Percentiles rank a stretch among this genome's conserved stretches.
Conservation (phyloP, 2,888 invertebrate genomes). For the Dryocosmus kuriphilus region DNA sequence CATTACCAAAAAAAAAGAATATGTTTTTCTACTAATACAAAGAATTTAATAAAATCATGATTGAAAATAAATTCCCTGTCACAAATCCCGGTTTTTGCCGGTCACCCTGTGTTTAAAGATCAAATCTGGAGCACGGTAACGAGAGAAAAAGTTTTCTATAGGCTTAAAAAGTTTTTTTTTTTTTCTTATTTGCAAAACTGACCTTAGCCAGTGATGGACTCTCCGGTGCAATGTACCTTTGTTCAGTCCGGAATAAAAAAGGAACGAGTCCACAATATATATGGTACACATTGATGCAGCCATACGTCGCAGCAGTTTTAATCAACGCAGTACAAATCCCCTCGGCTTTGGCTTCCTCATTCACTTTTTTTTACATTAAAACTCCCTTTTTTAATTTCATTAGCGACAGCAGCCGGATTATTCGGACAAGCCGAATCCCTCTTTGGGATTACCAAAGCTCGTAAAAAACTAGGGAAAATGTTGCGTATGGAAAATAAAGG, state of each 20-base stretch:
- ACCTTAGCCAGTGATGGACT: neutral
- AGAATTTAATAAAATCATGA: too few relatives aligned
- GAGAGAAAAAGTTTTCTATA: too few relatives aligned
- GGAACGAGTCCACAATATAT: conserved; percentile 30
- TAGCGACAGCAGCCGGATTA: conserved; percentile 75
- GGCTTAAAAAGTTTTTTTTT: too few relatives aligned
- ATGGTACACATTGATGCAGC: conserved; percentile 64
- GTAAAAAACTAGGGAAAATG: conserved; percentile 67
- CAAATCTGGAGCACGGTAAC: too few relatives aligned
- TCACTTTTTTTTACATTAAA: conserved; percentile 42
- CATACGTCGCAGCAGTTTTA: conserved; percentile 73
- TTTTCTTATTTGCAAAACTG: conserved; percentile 19
- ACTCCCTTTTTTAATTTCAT: conserved; percentile 72
- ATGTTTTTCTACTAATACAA: too few relatives aligned
- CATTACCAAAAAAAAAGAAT: too few relatives aligned
- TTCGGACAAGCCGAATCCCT: conserved; percentile 65
- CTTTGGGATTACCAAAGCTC: conserved; percentile 72
- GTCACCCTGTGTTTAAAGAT: too few relatives aligned
- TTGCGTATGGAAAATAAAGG: conserved; percentile 56
- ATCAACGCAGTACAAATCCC: conserved; percentile 75
- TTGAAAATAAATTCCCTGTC: too few relatives aligned
- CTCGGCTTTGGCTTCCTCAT: conserved; percentile 64
- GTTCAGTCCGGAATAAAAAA: conserved; percentile 11
- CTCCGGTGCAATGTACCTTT: conserved; percentile 15
- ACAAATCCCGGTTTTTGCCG: too few relatives aligned